Evolutionary conservation across 2,888 invertebrate genomes (phyloP).

Genomic region (Itoplectis maculator): DNA sequence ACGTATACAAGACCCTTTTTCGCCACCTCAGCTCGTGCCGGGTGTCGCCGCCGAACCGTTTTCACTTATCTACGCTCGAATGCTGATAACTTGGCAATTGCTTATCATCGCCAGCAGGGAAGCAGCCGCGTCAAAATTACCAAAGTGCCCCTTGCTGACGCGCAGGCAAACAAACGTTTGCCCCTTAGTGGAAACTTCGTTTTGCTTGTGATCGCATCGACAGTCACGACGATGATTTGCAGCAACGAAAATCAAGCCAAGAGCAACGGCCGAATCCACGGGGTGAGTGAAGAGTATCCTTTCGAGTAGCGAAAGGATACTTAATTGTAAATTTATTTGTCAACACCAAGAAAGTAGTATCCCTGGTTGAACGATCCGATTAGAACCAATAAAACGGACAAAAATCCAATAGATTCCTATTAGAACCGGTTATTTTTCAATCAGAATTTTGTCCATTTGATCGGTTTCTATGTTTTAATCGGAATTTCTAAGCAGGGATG

Average conservation of each 20-base stretch:
- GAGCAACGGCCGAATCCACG: not conserved
- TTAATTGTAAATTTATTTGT: too few species aligned
- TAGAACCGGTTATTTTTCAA: too few species aligned
- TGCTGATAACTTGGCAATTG: conserved; percentile 16
- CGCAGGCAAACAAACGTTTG: not conserved
- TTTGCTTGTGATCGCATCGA: not conserved
- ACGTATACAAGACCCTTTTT: conserved; percentile 5
- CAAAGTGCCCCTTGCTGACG: not conserved
- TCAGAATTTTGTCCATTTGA: too few species aligned
- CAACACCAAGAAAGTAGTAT: too few species aligned
- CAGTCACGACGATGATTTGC: conserved; percentile 15
- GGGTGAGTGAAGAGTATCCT: conserved; percentile 23
- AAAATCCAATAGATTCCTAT: too few species aligned
- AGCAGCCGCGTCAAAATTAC: not conserved
- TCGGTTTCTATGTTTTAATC: too few species aligned
- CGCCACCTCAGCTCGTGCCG: not conserved
- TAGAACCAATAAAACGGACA: too few species aligned
- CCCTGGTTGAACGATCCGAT: too few species aligned
- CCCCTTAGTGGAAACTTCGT: not conserved
- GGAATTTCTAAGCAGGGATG: too few species aligned
- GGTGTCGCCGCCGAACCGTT: not conserved
- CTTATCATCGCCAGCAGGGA: not conserved
- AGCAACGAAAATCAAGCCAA: not conserved
- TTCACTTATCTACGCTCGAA: conserved; percentile 3
- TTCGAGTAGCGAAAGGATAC: too few species aligned